Base-by-base conservation (phyloP, 2,113 vertebrate species). In the Campylomormyrus numenius region DNA sequence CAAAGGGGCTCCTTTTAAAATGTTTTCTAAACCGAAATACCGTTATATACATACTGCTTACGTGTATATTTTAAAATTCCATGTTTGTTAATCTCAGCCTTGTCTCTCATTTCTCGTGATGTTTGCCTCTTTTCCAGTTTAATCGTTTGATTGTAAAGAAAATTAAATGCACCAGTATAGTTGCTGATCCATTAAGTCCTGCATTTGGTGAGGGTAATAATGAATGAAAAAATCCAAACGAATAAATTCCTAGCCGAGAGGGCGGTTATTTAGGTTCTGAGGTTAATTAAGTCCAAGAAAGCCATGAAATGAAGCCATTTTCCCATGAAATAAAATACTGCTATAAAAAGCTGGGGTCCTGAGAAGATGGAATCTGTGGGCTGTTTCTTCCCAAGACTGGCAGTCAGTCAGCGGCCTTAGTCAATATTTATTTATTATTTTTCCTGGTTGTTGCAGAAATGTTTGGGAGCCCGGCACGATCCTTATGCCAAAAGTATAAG, bases 341-440 rank as follows among this genome's bases (percentile, higher is more conserved):
- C 85, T 53, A 56, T 53, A 53, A 87, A 87, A 87, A 87, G 85
- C 48, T 19, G 48, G 85, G 85, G 85, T 87, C 85, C 49, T 87
- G 85, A 53, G 85, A 87, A 87, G 49, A 19, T 52, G 15, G 50
- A 21, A 21, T n/a, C 45, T 85, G 45, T 48, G 24, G 83, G 42
- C 45, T 85, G 45, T 46, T 46, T 85, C 83, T 48, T 85, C 83
- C 83, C 24, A n/a, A 85, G 7, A 24, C 45, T 85, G 83, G 35
- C 83, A 46, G 83, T 48, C 83, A 48, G 83, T n/a, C 45, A 46
- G 83, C 27, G 45, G 21, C 45, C 83, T 85, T 48, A 19, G 74
- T 80, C 74, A 42, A 42, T 80, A 80, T 80, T 80, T 80, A 42
- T 80, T 80, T 80, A 39, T 77, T 17, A 42, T 39, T 86, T 31